Percentiles rank a stretch among this genome's conserved stretches.
Conservation (phyloP, 2,888 invertebrate species). For the Trissonchulus latispiculum region DNA sequence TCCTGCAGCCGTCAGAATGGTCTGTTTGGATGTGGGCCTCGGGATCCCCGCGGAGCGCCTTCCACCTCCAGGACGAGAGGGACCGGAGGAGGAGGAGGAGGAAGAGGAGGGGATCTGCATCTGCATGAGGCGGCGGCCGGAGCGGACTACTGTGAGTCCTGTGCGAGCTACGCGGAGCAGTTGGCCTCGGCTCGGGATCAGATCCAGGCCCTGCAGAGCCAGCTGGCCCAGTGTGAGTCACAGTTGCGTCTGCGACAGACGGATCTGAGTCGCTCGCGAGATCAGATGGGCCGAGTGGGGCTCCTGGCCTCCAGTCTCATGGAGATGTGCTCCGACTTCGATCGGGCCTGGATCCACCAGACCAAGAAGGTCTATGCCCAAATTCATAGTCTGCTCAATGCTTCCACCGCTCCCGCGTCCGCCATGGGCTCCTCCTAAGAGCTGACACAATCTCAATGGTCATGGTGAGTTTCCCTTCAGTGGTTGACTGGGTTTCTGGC, state of each 20-base stretch:
- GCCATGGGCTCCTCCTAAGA: too few species aligned
- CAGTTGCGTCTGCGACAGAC: slow-evolving; percentile 20
- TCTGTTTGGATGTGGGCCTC: too few species aligned
- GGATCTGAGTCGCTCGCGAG: slow-evolving; percentile 6
- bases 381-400: slow-evolving; percentile 23
- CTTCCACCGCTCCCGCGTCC: neutral
- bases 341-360: slow-evolving; percentile 30
- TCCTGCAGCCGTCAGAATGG: too few species aligned
- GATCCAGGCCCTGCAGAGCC: slow-evolving; percentile 13
- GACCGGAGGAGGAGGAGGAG: too few species aligned
- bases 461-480: too few species aligned
- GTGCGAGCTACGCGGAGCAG: slow-evolving; percentile 24
- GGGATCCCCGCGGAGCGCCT: too few species aligned
- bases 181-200: slow-evolving; percentile 11
- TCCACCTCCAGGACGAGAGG: too few species aligned
- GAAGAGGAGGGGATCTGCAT: too few species aligned
- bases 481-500: too few species aligned
- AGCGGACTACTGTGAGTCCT: slow-evolving; percentile 27
- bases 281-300: slow-evolving; percentile 9
- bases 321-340: slow-evolving; percentile 25
- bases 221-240: slow-evolving; percentile 25
- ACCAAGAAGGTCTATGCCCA: slow-evolving; percentile 29
- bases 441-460: too few species aligned
- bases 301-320: slow-evolving; percentile 16
- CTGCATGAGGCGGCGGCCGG: too few species aligned